Evolutionary conservation across 2,113 vertebrate species (phyloP).

Genomic region (Arvicanthis niloticus): DNA sequence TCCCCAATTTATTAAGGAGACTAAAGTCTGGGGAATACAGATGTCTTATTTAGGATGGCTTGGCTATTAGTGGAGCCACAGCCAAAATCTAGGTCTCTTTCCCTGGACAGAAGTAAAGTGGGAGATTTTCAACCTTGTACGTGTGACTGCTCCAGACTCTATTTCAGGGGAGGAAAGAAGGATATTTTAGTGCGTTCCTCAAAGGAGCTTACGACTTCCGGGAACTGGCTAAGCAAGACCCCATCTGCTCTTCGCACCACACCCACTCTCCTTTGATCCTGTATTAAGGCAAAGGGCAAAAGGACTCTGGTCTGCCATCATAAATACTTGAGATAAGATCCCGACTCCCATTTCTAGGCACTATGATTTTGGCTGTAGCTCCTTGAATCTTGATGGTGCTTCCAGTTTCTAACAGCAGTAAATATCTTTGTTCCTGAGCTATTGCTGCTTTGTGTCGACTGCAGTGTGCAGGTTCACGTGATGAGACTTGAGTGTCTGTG

Average conservation of each 20-base stretch:
- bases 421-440: not conserved
- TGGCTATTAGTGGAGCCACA: not conserved
- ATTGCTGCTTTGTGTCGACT: not conserved
- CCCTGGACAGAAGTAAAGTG: not conserved
- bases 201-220: not conserved
- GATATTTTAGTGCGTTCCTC: not conserved
- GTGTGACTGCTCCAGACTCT: not conserved
- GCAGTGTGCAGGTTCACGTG: fast-evolving
- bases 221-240: not conserved
- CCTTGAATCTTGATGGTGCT: not conserved
- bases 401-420: not conserved
- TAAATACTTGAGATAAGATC: not conserved
- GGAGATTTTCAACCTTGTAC: not conserved
- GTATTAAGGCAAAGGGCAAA: not conserved
- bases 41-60: not conserved
- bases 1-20: not conserved
- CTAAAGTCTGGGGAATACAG: not conserved
- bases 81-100: not conserved
- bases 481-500: not conserved
- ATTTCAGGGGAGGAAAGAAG: not conserved
- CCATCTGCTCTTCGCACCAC: fast-evolving
- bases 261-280: not conserved
- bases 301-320: not conserved
- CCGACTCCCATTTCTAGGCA: not conserved
- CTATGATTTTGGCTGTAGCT: not conserved